Evolutionary conservation across 2,113 vertebrate genomes (phyloP).

Genomic region (Lepus americanus): DNA sequence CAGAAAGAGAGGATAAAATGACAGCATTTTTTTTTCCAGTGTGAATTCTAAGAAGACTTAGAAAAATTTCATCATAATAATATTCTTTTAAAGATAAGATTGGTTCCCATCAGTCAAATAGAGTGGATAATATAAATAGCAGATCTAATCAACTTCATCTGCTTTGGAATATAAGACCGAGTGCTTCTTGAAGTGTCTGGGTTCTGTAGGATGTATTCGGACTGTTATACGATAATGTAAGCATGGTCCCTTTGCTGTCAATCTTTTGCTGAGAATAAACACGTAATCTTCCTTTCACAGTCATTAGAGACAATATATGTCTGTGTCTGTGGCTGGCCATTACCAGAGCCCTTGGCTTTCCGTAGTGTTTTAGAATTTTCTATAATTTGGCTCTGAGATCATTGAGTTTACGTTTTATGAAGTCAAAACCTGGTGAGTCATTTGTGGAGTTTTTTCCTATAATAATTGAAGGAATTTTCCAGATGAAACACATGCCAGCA

Average conservation of each 20-base stretch:
- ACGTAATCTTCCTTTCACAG: neutral
- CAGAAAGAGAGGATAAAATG: constrained; percentile 37
- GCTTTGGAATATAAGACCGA: constrained; percentile 49
- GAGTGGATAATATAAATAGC: constrained; percentile 66
- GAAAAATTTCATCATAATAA: constrained; percentile 74
- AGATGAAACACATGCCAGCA: neutral
- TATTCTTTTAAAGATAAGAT: constrained; percentile 80
- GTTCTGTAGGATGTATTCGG: constrained; percentile 5
- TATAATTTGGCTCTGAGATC: constrained; percentile 31
- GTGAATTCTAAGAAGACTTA: constrained; percentile 70
- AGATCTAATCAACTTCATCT: constrained; percentile 64
- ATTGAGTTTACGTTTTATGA: constrained; percentile 49
- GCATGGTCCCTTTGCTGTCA: constrained; percentile 23
- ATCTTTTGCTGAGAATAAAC: neutral
- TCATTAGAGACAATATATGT: neutral
- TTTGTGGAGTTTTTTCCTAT: neutral
- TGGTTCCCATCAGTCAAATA: constrained; percentile 76
- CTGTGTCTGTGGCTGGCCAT: neutral
- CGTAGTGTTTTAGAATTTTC: neutral
- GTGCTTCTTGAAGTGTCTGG: constrained; percentile 59
- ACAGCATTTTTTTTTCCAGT: constrained; percentile 26
- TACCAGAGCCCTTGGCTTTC: neutral
- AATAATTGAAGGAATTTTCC: constrained; percentile 51
- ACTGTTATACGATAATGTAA: constrained; percentile 50
- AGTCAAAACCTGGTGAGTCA: constrained; percentile 37